phyloP scores from a whole-genome alignment of 2,888 invertebrate genomes.

The Odontocolon sp. region DNA sequence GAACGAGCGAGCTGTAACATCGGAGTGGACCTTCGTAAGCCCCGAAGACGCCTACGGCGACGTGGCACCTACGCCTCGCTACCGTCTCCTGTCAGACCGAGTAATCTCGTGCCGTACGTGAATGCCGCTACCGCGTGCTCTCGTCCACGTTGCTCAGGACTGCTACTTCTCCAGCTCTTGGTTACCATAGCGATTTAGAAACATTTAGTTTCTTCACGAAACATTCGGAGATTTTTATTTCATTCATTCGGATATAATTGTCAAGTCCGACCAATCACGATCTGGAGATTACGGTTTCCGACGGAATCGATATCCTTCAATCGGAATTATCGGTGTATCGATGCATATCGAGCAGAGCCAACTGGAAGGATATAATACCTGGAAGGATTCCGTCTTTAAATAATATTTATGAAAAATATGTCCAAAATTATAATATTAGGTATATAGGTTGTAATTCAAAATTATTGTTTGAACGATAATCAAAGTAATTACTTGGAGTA shows the following conservation, averaged over 20 bases:
- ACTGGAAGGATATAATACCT: too few species aligned
- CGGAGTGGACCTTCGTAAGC: slow-evolving; percentile 50
- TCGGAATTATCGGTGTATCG: neutral
- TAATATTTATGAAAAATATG: too few species aligned
- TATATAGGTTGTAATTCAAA: too few species aligned
- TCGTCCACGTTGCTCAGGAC: slow-evolving; percentile 51
- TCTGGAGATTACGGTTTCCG: too few species aligned
- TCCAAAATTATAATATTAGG: too few species aligned
- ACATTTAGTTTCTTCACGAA: slow-evolving; percentile 1
- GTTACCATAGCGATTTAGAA: neutral
- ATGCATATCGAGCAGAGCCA: too few species aligned
- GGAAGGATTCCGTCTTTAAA: too few species aligned
- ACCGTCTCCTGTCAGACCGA: slow-evolving; percentile 74
- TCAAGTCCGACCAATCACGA: too few species aligned
- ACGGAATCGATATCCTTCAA: too few species aligned
- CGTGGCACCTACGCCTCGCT: slow-evolving; percentile 76
- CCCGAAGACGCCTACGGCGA: slow-evolving; percentile 70
- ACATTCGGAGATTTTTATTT: neutral
- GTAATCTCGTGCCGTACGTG: slow-evolving; percentile 73
- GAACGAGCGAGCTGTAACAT: slow-evolving; percentile 51
- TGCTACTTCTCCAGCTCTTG: slow-evolving; percentile 16
- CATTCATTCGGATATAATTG: neutral
- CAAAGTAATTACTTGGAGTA: too few species aligned
- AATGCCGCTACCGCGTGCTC: slow-evolving; percentile 71
- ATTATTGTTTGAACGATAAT: too few species aligned